These are phyloP conservation scores for Pogona vitticeps DNA, from an alignment of 2,113 vertebrate species.

Conservation along the genomic window DNA sequence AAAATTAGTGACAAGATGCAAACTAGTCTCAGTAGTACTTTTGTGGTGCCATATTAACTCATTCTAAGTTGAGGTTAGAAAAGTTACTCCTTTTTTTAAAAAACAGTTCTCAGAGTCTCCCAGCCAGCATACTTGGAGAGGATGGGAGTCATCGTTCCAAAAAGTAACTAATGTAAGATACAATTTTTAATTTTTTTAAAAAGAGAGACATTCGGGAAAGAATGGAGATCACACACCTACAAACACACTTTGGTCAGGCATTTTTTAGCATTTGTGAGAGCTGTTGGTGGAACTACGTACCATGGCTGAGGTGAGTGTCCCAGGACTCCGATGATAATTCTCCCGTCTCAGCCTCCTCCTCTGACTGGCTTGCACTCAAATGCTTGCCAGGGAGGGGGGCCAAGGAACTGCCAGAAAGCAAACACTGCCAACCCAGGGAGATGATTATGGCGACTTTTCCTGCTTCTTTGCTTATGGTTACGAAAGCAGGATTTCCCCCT, in stretches of 20 bases:
- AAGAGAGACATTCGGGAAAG: background rate
- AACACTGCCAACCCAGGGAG: constrained; percentile 51
- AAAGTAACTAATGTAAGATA: background rate
- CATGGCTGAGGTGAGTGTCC: constrained; percentile 66
- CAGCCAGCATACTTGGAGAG: background rate
- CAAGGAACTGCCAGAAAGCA: constrained; percentile 63
- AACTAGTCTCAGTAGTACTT: background rate
- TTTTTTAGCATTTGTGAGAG: background rate
- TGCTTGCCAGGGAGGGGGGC: constrained; percentile 58
- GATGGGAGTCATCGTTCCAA: background rate
- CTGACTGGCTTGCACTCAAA: constrained; percentile 29
- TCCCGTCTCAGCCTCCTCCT: constrained; percentile 69
- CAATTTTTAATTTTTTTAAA: background rate
- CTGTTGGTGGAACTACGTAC: background rate
- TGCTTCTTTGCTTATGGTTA: constrained; percentile 65
- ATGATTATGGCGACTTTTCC: constrained; percentile 71
- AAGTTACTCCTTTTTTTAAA: background rate
- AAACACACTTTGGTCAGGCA: background rate
- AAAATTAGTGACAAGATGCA: background rate
- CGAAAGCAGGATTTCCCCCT: constrained; percentile 41
- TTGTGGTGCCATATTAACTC: background rate
- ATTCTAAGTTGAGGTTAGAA: background rate
- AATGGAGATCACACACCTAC: background rate
- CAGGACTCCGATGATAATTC: constrained; percentile 67
- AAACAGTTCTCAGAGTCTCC: background rate